Percentiles rank a stretch among this genome's conserved stretches.
Evolutionary conservation across 2,888 invertebrate species (phyloP).

Genomic region (Philhelius pedissequus): DNA sequence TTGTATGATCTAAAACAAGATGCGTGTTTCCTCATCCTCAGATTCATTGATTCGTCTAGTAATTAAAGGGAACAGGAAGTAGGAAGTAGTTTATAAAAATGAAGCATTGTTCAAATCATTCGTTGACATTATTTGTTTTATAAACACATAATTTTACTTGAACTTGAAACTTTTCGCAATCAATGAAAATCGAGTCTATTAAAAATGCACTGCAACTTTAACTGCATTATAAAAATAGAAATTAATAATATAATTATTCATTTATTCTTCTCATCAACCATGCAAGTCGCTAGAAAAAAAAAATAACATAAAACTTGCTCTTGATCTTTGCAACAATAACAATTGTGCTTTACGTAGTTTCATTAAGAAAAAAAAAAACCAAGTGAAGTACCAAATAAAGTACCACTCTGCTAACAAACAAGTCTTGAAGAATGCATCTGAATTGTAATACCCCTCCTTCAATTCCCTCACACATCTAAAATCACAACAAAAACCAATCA

Average conservation of each 20-base stretch:
- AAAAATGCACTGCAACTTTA: too few relatives aligned
- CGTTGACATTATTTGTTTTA: not conserved
- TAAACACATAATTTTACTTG: not conserved
- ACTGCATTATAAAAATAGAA: too few relatives aligned
- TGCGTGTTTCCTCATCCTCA: too few relatives aligned
- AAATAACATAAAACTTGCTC: not conserved
- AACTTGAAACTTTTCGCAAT: not conserved
- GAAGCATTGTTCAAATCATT: not conserved
- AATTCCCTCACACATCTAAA: not conserved
- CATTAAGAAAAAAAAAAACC: not conserved
- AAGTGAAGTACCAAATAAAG: not conserved
- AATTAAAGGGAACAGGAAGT: not conserved
- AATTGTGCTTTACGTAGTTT: not conserved
- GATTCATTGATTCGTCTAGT: too few relatives aligned
- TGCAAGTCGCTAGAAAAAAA: not conserved
- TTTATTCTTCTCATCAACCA: not conserved
- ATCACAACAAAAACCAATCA: not conserved
- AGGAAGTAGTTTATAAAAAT: not conserved
- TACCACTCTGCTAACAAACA: not conserved
- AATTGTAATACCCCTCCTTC: not conserved
- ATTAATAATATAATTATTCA: not conserved
- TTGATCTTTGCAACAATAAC: not conserved
- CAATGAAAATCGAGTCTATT: too few relatives aligned
- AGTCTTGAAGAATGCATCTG: conserved; percentile 4
- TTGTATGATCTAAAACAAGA: too few relatives aligned